Conservation (phyloP, 2,113 vertebrate species). For the Platichthys flesus region DNA sequence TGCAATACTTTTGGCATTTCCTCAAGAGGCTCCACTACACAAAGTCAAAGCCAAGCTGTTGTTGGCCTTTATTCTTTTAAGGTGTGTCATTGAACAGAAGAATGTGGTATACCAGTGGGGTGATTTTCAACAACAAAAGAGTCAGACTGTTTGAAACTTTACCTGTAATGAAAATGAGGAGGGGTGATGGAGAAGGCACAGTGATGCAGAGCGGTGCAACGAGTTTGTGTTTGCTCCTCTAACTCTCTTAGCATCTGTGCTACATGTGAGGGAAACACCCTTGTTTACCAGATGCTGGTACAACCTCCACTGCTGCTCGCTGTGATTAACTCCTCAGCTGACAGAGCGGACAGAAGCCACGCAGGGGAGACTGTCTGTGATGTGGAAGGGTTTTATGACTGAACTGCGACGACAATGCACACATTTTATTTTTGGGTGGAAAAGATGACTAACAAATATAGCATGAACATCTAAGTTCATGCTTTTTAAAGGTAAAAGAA, state of each 20-base stretch:
- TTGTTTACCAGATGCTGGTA: not conserved
- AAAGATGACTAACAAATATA: not conserved
- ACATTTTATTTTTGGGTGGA: not conserved
- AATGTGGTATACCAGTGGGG: no score
- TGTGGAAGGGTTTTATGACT: not conserved
- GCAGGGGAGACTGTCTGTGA: not conserved
- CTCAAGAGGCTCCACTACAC: no score
- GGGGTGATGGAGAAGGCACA: no score
- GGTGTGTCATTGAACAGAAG: no score
- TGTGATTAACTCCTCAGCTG: not conserved
- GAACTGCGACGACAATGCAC: not conserved
- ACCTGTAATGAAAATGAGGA: no score
- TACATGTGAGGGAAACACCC: not conserved
- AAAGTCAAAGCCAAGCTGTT: no score
- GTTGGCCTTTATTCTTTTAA: no score
- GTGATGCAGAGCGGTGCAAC: no score
- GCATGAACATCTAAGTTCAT: not conserved
- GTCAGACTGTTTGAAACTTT: no score
- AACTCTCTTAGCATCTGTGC: not conserved
- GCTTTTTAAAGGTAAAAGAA: no score
- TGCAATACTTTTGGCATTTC: no score
- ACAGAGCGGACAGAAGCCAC: not conserved
- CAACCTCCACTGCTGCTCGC: not conserved
- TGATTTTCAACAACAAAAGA: no score
- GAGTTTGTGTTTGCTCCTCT: not conserved